Base-by-base conservation (phyloP, 2,888 invertebrate species). In the Plagodis pulveraria region DNA sequence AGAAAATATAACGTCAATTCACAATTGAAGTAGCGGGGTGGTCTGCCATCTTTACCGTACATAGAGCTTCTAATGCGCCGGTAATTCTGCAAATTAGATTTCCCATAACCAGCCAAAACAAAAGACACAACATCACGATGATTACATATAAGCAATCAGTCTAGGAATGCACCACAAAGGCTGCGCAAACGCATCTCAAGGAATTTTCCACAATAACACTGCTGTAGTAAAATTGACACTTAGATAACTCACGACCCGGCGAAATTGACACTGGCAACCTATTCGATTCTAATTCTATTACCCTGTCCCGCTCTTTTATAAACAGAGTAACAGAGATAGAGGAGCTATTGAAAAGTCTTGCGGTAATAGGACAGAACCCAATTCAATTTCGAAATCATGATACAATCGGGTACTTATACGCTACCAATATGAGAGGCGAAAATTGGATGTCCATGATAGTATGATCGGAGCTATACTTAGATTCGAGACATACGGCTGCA, bases 391-490 rank as follows among this genome's bases (percentile, higher is more conserved):
- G 77, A 87, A 88, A 85, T 81, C 83, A 79, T 79, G 84, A 81
- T 81, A 86, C 83, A 83, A 83, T 84, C 84, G 76, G 75, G 81
- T 80, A 82, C 85, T 85, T 86, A 84, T 74, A 80, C 78, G 87
- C 87, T 89, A 89, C 90, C 88, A 87, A 89, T 87, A 86, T 86
- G 87, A 87, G 85, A 84, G 84, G 88, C 83, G 88, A 84, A 88
- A 87, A 89, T 89, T 89, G 87, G 80, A 76, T 77, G 78, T 76
- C 82, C 78, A 80, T 81, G 81, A 83, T 83, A 85, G 82, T 78
- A 76, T 67, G 76, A 77, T 73, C 73, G 66, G 64, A 70, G 72
- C 77, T 84, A 82, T 87, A 83, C 82, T 86, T 85, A 83, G 67
- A 71, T 52, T 11, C 38, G 73, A 61, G 73, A 80, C 69, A 77